Percentiles rank a stretch among this genome's conserved stretches.
phyloP scores from a whole-genome alignment of 2,888 invertebrate species.

The Parnassius mnemosyne region DNA sequence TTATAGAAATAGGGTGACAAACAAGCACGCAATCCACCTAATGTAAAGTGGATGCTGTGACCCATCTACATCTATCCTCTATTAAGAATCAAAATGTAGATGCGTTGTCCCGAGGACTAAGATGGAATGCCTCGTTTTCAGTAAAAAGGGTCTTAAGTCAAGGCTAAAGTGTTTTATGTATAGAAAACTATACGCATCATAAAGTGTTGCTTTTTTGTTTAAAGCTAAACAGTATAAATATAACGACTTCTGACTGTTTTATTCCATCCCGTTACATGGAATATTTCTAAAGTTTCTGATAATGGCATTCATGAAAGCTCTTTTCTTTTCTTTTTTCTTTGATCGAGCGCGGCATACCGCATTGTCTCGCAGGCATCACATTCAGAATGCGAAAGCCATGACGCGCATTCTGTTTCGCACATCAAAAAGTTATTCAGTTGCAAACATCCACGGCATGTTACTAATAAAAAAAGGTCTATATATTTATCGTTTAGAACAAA shows the following conservation, averaged over 20 bases:
- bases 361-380: constrained; percentile 3
- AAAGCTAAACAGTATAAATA: too few species aligned
- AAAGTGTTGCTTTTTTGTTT: too few species aligned
- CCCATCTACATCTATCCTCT: constrained; percentile 28
- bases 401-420: background rate
- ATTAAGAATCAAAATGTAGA: too few species aligned
- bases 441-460: background rate
- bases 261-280: background rate
- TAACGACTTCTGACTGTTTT: background rate
- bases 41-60: background rate
- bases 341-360: background rate
- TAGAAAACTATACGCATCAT: too few species aligned
- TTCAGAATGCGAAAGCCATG: constrained; percentile 3
- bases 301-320: constrained; percentile 1
- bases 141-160: too few species aligned
- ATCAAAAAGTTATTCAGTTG: background rate
- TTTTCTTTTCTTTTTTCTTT: background rate
- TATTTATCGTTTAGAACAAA: too few species aligned
- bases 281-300: background rate
- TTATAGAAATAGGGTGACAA: background rate
- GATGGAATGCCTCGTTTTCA: too few species aligned
- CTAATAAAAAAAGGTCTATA: too few species aligned
- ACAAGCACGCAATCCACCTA: background rate
- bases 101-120: too few species aligned
- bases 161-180: too few species aligned